A percentile compares a stretch with the other conserved stretches of the same genome.
These are phyloP conservation scores for Urophycis tenuis DNA, from an alignment of 2,797 vertebrate species.

Conservation along the genomic window DNA sequence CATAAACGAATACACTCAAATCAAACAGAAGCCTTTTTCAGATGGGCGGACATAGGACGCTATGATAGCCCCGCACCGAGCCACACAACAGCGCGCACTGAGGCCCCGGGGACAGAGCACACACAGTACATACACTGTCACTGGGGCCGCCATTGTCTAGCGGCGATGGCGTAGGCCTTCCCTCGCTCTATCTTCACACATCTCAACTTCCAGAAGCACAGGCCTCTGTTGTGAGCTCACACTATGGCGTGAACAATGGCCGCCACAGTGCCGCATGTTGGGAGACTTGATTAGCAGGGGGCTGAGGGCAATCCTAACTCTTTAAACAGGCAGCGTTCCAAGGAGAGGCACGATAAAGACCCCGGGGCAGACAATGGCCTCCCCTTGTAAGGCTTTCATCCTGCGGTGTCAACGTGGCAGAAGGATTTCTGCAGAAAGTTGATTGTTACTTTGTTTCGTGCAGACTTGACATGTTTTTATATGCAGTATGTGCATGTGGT, in stretches of 20 bases:
- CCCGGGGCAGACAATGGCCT: constrained; percentile 55
- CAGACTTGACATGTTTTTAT: too few relatives aligned
- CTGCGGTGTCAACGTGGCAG: constrained; percentile 32
- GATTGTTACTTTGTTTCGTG: background rate
- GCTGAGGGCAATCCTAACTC: constrained; percentile 58
- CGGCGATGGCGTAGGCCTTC: constrained; percentile 78
- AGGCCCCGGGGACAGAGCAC: constrained; percentile 57
- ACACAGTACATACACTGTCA: constrained; percentile 65
- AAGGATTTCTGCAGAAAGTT: constrained; percentile 30
- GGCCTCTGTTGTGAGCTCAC: constrained; percentile 73
- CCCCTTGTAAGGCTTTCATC: constrained; percentile 49
- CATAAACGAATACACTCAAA: constrained; percentile 37
- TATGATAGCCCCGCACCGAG: constrained; percentile 44
- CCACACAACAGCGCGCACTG: constrained; percentile 54
- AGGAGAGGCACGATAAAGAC: constrained; percentile 60
- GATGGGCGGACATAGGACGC: constrained; percentile 44
- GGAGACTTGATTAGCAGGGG: constrained; percentile 67
- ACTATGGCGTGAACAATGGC: constrained; percentile 69
- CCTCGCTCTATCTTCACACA: constrained; percentile 70
- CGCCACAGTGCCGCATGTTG: constrained; percentile 72
- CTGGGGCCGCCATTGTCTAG: constrained; percentile 71
- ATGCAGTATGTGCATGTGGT: too few relatives aligned
- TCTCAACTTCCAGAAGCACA: constrained; percentile 68
- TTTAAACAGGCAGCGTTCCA: constrained; percentile 61
- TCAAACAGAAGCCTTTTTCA: constrained; percentile 53